Conservation (phyloP, 2,888 invertebrate species). For the Lasioglossum calceatum region DNA sequence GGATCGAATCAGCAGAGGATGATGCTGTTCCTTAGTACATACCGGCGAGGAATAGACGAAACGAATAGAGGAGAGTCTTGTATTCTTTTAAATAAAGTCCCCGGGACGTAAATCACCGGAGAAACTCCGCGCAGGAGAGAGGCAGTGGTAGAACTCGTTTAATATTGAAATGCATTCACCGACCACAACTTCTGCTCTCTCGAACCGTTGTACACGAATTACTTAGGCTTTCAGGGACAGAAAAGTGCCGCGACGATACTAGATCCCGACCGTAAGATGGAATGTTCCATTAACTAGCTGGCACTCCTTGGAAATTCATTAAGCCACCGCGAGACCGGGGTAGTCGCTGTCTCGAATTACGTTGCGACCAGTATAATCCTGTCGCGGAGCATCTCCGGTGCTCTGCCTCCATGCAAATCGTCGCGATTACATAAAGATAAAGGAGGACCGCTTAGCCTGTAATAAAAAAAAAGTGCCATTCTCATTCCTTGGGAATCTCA, state of each 20-base stretch:
- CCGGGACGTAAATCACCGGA: slow-evolving; percentile 24
- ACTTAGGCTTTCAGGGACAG: not conserved
- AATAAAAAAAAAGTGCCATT: slow-evolving; percentile 6
- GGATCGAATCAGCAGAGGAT: slow-evolving; percentile 11
- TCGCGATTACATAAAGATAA: not conserved
- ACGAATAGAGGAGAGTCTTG: not conserved
- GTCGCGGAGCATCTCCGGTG: not conserved
- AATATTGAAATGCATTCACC: slow-evolving; percentile 49
- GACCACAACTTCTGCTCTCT: slow-evolving; percentile 34
- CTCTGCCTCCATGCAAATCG: slow-evolving; percentile 7
- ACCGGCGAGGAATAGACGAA: not conserved
- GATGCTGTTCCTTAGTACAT: not conserved
- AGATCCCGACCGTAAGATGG: not conserved
- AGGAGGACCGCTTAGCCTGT: not conserved
- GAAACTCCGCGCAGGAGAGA: slow-evolving; percentile 8
- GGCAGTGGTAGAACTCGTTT: slow-evolving; percentile 24
- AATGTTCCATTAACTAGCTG: slow-evolving; percentile 23
- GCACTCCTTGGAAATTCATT: slow-evolving; percentile 21
- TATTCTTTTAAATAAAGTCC: slow-evolving; percentile 3
- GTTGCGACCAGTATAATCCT: slow-evolving; percentile 3
- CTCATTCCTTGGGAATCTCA: not conserved
- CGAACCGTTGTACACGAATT: slow-evolving; percentile 18
- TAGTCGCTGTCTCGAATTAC: not conserved
- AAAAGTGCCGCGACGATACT: slow-evolving; percentile 1
- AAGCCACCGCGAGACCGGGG: not conserved